Evolutionary conservation across 2,113 vertebrate species (phyloP), one percentile per base, ranked within the genome.

Genomic region (Natator depressus): DNA sequence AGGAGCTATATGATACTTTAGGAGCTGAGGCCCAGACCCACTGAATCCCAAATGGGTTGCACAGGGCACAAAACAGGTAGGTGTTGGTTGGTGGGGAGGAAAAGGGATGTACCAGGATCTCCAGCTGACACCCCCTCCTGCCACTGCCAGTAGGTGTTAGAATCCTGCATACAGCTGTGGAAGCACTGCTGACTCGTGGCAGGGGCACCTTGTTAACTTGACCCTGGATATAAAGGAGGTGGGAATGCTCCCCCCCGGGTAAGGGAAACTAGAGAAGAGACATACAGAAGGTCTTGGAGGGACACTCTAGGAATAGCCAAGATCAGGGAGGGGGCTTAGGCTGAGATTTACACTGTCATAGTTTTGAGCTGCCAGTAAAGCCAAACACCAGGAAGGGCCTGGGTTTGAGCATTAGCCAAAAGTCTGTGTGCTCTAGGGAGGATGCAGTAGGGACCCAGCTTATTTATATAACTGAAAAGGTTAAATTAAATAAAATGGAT

Each of bases 301-400:
- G 51, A 90, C 95, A 94, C 69, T 91, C 95, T 96, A 96, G 94
- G 91, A 93, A 59, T 89, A 94, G 89, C 82, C 90, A 91, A 75
- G 83, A 51, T 86, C 2, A 93, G 86, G 85, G 81, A 93, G 29
- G 55, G 80, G 84, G 79, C 29, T 91, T 95, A 96, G 90, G 90
- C 93, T 93, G 80, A 82, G 49, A 42, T 2, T 1, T 72, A 46
- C 79, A 90, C 47, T 95, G 84, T 88, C 93, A 95, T 47, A 91
- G 38, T 94, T 96, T 80, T 0, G 17, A 95, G 62, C 78, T 91
- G 50, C 50, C 80, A 85, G 62, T 95, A 91, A 96, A 95, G 94
- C 93, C 88, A 93, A 93, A 82, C 82, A 87, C 54, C 93, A 96
- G 90, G 91, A 83, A 96, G 57, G 85, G 65, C 76, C 69, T 88